phyloP scores from a whole-genome alignment of 1,140 invertebrate species.

The Kradibia gibbosae region DNA sequence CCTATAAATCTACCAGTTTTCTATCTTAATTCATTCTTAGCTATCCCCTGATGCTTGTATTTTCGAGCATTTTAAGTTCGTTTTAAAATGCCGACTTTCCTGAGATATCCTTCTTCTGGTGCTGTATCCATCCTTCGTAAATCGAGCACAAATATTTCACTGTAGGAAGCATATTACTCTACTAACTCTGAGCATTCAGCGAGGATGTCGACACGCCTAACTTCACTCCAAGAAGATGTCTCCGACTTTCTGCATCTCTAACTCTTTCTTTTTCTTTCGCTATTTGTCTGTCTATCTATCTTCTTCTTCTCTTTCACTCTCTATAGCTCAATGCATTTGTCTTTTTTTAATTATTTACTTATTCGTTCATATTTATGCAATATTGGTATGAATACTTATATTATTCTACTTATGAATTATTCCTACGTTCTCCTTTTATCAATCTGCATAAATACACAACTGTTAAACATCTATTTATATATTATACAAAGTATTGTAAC shows the following conservation, averaged over 20 bases:
- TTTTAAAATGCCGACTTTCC: conserved; percentile 24
- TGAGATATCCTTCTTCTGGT: not conserved
- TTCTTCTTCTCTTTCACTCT: too few relatives aligned
- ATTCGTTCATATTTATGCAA: too few relatives aligned
- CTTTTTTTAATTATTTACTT: too few relatives aligned
- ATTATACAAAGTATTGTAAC: too few relatives aligned
- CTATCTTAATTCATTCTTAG: conserved; percentile 5
- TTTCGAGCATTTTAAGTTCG: conserved; percentile 21
- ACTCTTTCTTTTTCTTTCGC: too few relatives aligned
- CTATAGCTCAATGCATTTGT: too few relatives aligned
- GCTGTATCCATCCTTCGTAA: conserved; percentile 18
- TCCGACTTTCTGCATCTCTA: not conserved
- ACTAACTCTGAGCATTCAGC: conserved; percentile 59
- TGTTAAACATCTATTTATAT: too few relatives aligned
- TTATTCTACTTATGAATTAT: too few relatives aligned
- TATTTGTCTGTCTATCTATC: too few relatives aligned
- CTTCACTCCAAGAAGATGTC: not conserved
- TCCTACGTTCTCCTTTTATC: too few relatives aligned
- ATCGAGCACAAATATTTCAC: conserved; percentile 62
- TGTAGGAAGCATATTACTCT: conserved; percentile 62
- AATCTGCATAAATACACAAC: too few relatives aligned
- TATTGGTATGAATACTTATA: too few relatives aligned
- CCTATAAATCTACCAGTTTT: not conserved
- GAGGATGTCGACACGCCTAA: conserved; percentile 38
- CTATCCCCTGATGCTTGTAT: not conserved